A percentile compares a stretch with the other conserved stretches of the same genome.
Conservation (phyloP, 2,797 vertebrate species). For the Clarias fuscus region DNA sequence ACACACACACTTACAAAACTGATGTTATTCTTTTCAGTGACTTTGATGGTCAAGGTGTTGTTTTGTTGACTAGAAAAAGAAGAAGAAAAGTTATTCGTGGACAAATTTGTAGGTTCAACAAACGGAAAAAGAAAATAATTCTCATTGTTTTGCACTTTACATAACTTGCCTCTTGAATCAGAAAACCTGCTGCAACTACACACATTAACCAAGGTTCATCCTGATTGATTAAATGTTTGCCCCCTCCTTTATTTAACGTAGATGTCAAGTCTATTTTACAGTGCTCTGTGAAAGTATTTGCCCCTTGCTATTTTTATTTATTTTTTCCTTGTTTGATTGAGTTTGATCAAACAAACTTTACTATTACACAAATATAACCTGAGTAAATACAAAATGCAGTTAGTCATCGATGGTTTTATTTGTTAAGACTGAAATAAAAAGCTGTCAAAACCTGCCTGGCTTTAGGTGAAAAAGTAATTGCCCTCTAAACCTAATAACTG, state of each 20-base stretch:
- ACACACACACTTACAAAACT: not conserved
- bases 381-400: no score
- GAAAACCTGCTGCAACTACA: not conserved
- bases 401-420: no score
- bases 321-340: no score
- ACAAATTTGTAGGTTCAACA: not conserved
- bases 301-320: no score
- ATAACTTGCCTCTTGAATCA: not conserved
- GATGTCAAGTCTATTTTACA: not conserved
- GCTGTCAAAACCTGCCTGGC: no score
- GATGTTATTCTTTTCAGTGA: not conserved
- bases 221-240: not conserved
- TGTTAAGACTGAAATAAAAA: no score
- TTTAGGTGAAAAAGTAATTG: no score
- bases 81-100: not conserved
- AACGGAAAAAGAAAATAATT: not conserved
- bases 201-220: not conserved
- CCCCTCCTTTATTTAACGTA: not conserved
- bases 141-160: not conserved
- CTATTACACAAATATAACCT: no score
- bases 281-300: no score
- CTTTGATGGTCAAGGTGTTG: not conserved
- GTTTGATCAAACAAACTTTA: no score
- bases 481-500: no score
- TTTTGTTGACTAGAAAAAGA: not conserved